Conservation (phyloP, 2,888 invertebrate species). For the Tenodera sinensis region DNA sequence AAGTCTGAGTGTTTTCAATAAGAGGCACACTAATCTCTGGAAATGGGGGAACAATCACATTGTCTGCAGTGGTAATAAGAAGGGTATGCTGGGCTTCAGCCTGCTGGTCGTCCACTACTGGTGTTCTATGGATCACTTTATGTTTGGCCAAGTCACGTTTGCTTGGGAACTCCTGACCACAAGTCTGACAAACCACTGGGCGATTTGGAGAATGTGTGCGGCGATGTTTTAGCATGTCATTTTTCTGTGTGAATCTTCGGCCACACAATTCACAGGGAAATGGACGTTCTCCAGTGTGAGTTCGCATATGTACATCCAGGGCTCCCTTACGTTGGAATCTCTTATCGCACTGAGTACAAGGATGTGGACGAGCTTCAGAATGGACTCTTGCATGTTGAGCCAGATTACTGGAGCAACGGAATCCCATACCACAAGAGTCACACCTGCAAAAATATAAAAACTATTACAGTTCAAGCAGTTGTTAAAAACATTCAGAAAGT, state of each 20-base stretch:
- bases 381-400: constrained; percentile 38
- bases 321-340: constrained; percentile 37
- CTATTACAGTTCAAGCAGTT: no score
- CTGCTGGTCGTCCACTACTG: not conserved
- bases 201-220: constrained; percentile 22
- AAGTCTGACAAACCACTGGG: constrained; percentile 10
- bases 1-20: constrained; percentile 19
- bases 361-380: constrained; percentile 33
- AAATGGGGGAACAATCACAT: constrained; percentile 1
- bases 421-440: constrained; percentile 39
- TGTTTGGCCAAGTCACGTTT: constrained; percentile 19
- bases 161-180: constrained; percentile 10
- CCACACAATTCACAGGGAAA: constrained; percentile 39
- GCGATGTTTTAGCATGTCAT: constrained; percentile 41
- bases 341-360: constrained; percentile 38
- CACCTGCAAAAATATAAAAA: constrained; percentile 30
- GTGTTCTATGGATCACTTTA: not conserved
- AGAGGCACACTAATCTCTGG: constrained; percentile 18
- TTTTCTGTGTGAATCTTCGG: constrained; percentile 40
- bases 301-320: constrained; percentile 39
- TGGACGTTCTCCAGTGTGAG: constrained; percentile 41
- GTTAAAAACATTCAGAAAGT: not conserved
- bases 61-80: constrained; percentile 16
- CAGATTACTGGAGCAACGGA: constrained; percentile 42
- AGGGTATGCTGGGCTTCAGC: constrained; percentile 4